A percentile compares a stretch with the other conserved stretches of the same genome.
Evolutionary conservation across 1,140 invertebrate species (phyloP).

Genomic region (Epicauta chinensis): DNA sequence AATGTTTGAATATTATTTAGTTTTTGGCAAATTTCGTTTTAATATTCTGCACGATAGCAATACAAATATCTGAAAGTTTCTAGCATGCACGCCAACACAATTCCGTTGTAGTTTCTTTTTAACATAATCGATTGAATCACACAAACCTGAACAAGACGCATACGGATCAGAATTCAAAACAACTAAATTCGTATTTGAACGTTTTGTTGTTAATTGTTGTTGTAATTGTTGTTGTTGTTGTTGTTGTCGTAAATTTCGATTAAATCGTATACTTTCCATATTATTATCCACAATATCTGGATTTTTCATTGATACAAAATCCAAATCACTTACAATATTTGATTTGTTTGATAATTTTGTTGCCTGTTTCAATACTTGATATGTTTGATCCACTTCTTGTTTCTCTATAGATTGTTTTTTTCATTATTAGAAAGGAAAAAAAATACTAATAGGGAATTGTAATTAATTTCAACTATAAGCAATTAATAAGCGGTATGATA

Average conservation of each 20-base stretch:
- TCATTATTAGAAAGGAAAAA: too few species aligned
- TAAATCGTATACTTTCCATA: conserved; percentile 40
- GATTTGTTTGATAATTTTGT: conserved; percentile 64
- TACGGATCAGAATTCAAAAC: conserved; percentile 51
- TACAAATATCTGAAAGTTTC: too few species aligned
- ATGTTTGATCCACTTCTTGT: conserved; percentile 77
- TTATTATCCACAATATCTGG: conserved; percentile 33
- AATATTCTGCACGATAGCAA: too few species aligned
- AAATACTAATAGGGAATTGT: too few species aligned
- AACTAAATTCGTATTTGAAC: conserved; percentile 45
- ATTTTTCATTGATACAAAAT: too few species aligned
- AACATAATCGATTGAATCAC: too few species aligned
- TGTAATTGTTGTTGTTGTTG: conserved; percentile 34
- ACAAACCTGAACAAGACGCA: conserved; percentile 50
- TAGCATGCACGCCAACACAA: neutral
- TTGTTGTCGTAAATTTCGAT: conserved; percentile 24
- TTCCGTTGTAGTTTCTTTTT: neutral
- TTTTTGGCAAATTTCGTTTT: too few species aligned
- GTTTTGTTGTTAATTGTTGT: conserved; percentile 39
- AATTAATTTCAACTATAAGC: neutral
- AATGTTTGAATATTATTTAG: too few species aligned
- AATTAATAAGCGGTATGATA: too few species aligned
- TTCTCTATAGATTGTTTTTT: too few species aligned
- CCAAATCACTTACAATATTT: conserved; percentile 29
- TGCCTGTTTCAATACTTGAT: conserved; percentile 89